A percentile compares a stretch with the other conserved stretches of the same genome.
Conservation (phyloP, 1,140 invertebrate species). For the Calycopis cecrops region DNA sequence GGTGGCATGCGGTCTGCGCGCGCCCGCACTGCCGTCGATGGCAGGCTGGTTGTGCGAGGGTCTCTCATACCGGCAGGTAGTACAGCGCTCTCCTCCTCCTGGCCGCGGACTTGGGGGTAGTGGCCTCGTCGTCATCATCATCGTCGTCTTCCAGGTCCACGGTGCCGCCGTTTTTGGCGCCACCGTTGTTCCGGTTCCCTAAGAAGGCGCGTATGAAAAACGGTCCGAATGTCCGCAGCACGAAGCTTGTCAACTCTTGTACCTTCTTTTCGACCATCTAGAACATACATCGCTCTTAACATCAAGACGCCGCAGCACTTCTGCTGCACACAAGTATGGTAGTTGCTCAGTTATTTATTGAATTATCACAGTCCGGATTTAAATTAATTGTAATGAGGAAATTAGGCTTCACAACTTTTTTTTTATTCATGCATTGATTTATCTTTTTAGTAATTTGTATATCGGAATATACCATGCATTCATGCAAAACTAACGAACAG, state of each 20-base stretch:
- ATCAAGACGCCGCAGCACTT: neutral
- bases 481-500: too few relatives aligned
- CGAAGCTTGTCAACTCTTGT: conserved; percentile 80
- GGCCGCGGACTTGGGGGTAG: conserved; percentile 47
- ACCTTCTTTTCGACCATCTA: conserved; percentile 88
- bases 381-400: too few relatives aligned
- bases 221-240: conserved; percentile 81
- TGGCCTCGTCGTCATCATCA: conserved; percentile 55
- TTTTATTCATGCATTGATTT: too few relatives aligned
- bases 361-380: too few relatives aligned
- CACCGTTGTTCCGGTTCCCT: conserved; percentile 60
- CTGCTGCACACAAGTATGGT: too few relatives aligned
- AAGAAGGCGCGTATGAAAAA: conserved; percentile 77
- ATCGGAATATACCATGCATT: too few relatives aligned
- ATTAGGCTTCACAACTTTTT: too few relatives aligned
- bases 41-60: conserved; percentile 62
- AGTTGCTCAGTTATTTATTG: too few relatives aligned
- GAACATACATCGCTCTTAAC: conserved; percentile 65
- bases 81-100: conserved; percentile 56
- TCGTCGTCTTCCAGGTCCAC: conserved; percentile 65
- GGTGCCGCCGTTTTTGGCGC: conserved; percentile 42
- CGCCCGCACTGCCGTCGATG: conserved; percentile 54
- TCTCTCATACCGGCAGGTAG: conserved; percentile 67
- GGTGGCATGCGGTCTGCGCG: conserved; percentile 51
- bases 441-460: too few relatives aligned